phyloP scores from a whole-genome alignment of 2,888 invertebrate genomes.

The Falcaria lacertinaria region DNA sequence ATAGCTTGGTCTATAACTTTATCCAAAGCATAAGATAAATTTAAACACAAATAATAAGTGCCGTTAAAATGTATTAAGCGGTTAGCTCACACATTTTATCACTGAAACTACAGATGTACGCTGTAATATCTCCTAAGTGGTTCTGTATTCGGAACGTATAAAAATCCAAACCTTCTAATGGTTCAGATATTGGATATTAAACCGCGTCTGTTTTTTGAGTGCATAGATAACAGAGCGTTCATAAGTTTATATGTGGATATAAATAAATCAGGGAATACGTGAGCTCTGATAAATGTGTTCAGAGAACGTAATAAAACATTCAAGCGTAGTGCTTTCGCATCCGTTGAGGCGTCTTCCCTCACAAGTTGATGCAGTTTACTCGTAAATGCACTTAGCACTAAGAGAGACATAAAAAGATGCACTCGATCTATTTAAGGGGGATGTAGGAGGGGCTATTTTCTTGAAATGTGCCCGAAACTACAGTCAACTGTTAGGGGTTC shows the following conservation, averaged over 20 bases:
- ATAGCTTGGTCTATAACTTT: conserved; percentile 8
- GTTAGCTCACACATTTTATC: conserved; percentile 54
- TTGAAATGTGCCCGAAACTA: conserved; percentile 33
- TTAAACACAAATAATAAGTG: conserved; percentile 15
- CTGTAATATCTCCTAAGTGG: conserved; percentile 46
- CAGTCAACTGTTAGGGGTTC: conserved; percentile 36
- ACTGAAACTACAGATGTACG: conserved; percentile 49
- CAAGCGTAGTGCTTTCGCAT: conserved; percentile 42
- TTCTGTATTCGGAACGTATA: conserved; percentile 46
- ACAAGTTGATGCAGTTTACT: conserved; percentile 56
- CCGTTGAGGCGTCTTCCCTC: conserved; percentile 34
- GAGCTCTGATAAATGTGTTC: conserved; percentile 43
- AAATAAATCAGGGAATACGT: conserved; percentile 22
- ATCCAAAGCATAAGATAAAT: conserved; percentile 18
- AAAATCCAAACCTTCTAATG: conserved; percentile 29
- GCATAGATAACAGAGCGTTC: conserved; percentile 51
- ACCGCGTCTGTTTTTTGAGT: conserved; percentile 51
- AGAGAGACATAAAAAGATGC: conserved; percentile 68
- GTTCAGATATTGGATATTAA: conserved; percentile 52
- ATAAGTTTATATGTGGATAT: conserved; percentile 33
- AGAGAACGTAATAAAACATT: conserved; percentile 50
- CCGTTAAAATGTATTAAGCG: conserved; percentile 39
- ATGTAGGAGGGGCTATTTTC: conserved; percentile 48
- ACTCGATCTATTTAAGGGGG: conserved; percentile 65
- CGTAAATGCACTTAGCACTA: conserved; percentile 72